A percentile compares a stretch with the other conserved stretches of the same genome.
Evolutionary conservation across 2,797 vertebrate genomes (phyloP).

Genomic region (Cuculus canorus): DNA sequence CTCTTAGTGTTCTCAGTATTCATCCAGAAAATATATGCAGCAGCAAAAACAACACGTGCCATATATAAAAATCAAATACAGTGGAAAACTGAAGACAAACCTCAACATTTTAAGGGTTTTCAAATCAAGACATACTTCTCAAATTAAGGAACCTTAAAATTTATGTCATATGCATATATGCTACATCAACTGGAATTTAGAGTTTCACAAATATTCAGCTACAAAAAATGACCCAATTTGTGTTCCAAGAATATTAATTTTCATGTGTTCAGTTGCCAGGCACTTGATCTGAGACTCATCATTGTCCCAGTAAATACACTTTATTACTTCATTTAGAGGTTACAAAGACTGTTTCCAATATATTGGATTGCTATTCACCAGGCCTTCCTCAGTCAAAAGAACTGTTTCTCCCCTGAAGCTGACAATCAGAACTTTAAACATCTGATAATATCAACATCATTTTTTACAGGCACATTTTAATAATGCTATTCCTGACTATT

Average conservation of each 20-base stretch:
- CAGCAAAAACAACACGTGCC: not conserved
- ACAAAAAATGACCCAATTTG: not conserved
- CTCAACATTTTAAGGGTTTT: not conserved
- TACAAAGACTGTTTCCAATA: conserved; percentile 9
- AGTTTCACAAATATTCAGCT: not conserved
- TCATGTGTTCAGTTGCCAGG: not conserved
- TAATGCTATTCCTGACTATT: conserved; percentile 5
- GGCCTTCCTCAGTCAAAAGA: conserved; percentile 5
- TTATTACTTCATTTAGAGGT: conserved; percentile 41
- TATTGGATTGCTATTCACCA: conserved; percentile 32
- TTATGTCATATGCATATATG: fast-evolving
- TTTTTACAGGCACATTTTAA: not conserved
- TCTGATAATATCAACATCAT: not conserved
- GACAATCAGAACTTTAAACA: conserved; percentile 9
- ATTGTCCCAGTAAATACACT: not conserved
- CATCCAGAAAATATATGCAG: not conserved
- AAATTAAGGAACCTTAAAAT: not conserved
- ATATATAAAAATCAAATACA: not conserved
- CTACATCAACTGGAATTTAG: not conserved
- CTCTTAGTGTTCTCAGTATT: not conserved
- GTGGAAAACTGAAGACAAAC: not conserved
- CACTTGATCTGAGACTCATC: not conserved
- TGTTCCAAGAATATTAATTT: not conserved
- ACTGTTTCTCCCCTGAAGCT: not conserved
- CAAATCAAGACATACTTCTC: not conserved